Evolutionary conservation across 2,888 invertebrate genomes (phyloP).

Genomic region (Parasteatoda lunata): DNA sequence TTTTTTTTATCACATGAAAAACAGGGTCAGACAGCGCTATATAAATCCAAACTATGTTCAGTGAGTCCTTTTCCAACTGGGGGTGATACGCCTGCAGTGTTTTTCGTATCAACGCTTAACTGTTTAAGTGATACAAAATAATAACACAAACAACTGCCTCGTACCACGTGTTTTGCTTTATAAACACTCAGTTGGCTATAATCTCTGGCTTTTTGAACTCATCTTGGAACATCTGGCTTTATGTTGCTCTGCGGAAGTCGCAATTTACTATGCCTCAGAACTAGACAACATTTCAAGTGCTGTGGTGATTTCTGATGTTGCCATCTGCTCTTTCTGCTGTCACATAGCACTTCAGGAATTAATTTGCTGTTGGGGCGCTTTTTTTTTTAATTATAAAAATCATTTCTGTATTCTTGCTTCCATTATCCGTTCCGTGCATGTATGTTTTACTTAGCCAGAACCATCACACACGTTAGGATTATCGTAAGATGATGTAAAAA

Average conservation of each 20-base stretch:
- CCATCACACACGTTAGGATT: too few relatives aligned
- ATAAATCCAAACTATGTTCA: too few relatives aligned
- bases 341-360: too few relatives aligned
- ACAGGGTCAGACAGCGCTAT: too few relatives aligned
- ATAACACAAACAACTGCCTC: neutral
- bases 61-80: too few relatives aligned
- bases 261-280: constrained; percentile 20
- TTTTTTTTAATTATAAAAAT: constrained; percentile 5
- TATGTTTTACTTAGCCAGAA: too few relatives aligned
- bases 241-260: constrained; percentile 26
- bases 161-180: neutral
- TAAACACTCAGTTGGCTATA: neutral
- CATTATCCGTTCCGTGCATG: too few relatives aligned
- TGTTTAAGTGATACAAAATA: neutral
- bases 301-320: neutral
- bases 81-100: too few relatives aligned
- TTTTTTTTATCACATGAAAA: too few relatives aligned
- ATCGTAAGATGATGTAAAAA: too few relatives aligned
- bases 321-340: constrained; percentile 25
- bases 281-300: constrained; percentile 50
- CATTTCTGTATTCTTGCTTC: constrained; percentile 4
- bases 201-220: constrained; percentile 12
- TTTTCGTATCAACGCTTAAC: neutral
- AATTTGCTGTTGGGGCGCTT: neutral
- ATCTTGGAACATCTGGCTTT: constrained; percentile 39